phyloP scores from a whole-genome alignment of 2,113 vertebrate genomes.

The Dinomys branickii region DNA sequence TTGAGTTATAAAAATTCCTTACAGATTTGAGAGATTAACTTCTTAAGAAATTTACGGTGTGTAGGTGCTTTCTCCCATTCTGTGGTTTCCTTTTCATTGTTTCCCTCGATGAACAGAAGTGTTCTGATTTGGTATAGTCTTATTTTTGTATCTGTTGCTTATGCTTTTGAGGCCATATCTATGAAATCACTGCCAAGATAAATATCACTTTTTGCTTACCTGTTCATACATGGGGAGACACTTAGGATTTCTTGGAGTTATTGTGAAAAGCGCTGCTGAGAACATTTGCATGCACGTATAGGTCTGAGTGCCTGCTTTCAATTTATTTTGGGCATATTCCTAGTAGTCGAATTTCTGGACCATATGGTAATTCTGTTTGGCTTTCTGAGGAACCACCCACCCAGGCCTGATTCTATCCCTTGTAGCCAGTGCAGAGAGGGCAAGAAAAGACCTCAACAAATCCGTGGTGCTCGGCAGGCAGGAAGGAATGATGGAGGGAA shows the following conservation, averaged over 20 bases:
- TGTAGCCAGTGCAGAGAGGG: too few relatives aligned
- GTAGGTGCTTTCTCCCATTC: background rate
- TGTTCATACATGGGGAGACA: accelerated
- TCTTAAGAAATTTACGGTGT: background rate
- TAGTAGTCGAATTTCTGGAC: background rate
- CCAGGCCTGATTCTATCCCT: background rate
- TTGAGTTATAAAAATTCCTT: background rate
- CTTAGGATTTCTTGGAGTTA: background rate
- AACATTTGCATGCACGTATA: too few relatives aligned
- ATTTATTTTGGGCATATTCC: background rate
- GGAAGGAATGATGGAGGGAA: background rate
- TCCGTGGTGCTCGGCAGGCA: background rate
- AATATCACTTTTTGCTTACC: background rate
- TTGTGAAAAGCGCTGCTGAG: background rate
- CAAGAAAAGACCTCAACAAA: background rate
- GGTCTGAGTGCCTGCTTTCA: background rate
- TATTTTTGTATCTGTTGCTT: background rate
- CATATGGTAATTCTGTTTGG: background rate
- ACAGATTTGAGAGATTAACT: background rate
- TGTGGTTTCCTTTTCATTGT: background rate
- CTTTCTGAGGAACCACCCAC: background rate
- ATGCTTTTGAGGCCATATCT: background rate
- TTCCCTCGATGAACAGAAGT: background rate
- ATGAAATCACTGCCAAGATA: background rate
- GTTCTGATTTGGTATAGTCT: background rate